phyloP scores from a whole-genome alignment of 2,888 invertebrate species.

The Amblyteles armatorius region DNA sequence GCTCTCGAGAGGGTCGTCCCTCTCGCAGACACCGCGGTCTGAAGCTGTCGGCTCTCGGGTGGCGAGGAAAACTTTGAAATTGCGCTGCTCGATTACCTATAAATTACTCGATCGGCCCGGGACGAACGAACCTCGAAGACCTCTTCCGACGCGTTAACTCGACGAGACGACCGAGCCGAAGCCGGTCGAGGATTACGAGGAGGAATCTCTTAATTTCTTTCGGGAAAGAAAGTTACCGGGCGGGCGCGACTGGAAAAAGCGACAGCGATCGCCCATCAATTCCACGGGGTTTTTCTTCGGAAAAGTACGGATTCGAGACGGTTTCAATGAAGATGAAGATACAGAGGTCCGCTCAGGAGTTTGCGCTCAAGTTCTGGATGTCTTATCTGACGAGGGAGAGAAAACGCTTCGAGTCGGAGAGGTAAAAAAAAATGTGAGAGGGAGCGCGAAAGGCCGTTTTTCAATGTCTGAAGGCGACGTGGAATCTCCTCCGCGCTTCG shows the following conservation, averaged over 20 bases:
- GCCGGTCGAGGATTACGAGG: constrained; percentile 20
- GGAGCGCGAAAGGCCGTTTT: neutral
- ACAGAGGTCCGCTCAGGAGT: neutral
- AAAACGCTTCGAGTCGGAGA: neutral
- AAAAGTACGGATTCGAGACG: neutral
- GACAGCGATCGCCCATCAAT: neutral
- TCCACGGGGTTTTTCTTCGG: neutral
- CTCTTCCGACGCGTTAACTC: constrained; percentile 32
- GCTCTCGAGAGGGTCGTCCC: constrained; percentile 39
- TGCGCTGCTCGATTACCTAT: constrained; percentile 56
- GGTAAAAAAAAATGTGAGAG: neutral
- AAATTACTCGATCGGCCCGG: constrained; percentile 59
- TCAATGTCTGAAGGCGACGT: neutral
- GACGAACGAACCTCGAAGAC: constrained; percentile 33
- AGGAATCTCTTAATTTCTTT: constrained; percentile 41
- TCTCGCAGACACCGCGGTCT: constrained; percentile 38
- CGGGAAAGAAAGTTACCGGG: constrained; percentile 4
- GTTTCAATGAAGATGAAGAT: constrained; percentile 2
- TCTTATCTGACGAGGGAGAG: neutral
- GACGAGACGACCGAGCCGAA: neutral
- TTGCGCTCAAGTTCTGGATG: neutral
- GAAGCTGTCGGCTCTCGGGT: neutral
- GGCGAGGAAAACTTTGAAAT: constrained; percentile 52
- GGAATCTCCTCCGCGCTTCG: too few species aligned
- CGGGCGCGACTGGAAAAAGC: constrained; percentile 1